These are phyloP conservation scores for Coptodon bakossiorum DNA, from an alignment of 2,113 vertebrate species.

Conservation along the genomic window DNA sequence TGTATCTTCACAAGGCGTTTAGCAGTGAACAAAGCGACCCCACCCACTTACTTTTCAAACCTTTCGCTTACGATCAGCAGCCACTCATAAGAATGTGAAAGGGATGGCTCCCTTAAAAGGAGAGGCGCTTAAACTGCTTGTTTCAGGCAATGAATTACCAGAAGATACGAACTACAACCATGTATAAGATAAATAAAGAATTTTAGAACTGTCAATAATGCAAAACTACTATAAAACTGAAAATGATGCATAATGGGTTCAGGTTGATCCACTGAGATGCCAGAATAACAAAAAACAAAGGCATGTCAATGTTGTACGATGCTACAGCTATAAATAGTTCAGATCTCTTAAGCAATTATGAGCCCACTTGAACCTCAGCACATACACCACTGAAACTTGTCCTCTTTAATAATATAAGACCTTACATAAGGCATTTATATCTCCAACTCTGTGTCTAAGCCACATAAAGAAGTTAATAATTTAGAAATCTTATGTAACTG, in stretches of 20 bases:
- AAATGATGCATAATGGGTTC: not conserved
- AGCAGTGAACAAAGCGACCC: not conserved
- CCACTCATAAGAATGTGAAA: not conserved
- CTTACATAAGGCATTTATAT: constrained; percentile 72
- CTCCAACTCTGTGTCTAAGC: constrained; percentile 62
- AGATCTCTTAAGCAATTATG: constrained; percentile 71
- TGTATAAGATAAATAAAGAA: not conserved
- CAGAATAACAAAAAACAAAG: constrained; percentile 35
- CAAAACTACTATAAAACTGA: not conserved
- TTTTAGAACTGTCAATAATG: not conserved
- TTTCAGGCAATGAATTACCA: not conserved
- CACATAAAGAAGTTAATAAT: constrained; percentile 74
- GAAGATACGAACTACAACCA: not conserved
- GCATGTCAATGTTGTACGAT: constrained; percentile 63
- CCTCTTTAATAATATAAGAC: constrained; percentile 70
- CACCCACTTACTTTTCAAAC: not conserved
- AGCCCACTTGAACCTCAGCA: constrained; percentile 60
- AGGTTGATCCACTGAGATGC: not conserved
- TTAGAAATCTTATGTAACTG: constrained; percentile 67
- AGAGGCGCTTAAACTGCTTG: not conserved
- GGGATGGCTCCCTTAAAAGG: not conserved
- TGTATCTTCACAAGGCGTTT: not conserved
- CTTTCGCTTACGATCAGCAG: not conserved
- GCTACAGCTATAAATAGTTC: constrained; percentile 64
- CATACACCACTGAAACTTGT: constrained; percentile 63